A percentile compares a stretch with the other conserved stretches of the same genome.
These are phyloP conservation scores for Avahi laniger DNA, from an alignment of 2,797 vertebrate genomes.

Conservation along the genomic window DNA sequence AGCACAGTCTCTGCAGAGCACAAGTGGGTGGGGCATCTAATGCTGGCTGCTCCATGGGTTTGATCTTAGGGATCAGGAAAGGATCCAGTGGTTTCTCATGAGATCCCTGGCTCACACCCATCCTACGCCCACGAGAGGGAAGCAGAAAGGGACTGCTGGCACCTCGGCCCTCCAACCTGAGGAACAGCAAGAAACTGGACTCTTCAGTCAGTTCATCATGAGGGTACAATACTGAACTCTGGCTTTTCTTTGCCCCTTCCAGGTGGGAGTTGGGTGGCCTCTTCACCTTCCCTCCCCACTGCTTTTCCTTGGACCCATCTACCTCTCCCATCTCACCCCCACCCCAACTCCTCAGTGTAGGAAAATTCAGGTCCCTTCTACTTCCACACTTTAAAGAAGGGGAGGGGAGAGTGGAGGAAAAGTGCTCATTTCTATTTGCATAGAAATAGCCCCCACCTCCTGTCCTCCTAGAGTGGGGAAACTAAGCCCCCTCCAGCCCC, in stretches of 20 bases:
- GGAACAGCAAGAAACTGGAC: not conserved
- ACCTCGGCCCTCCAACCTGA: not conserved
- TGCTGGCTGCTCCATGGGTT: not conserved
- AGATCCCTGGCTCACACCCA: not conserved
- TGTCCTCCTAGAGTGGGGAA: not conserved
- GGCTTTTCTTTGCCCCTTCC: constrained; percentile 18
- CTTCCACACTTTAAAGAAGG: constrained; percentile 26
- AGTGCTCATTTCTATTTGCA: constrained; percentile 64
- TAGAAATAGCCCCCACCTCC: constrained; percentile 67
- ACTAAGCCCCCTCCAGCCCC: constrained; percentile 7
- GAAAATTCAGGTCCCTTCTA: constrained; percentile 35
- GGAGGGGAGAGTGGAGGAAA: not conserved
- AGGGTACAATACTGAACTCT: not conserved
- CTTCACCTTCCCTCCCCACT: not conserved
- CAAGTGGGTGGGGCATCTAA: not conserved
- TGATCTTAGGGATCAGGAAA: constrained; percentile 31
- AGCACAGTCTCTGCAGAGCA: not conserved
- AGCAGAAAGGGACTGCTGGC: not conserved
- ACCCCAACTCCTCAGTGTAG: not conserved
- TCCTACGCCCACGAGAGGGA: not conserved
- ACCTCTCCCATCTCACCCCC: constrained; percentile 11
- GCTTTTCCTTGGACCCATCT: not conserved
- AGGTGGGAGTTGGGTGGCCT: not conserved
- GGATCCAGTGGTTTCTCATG: constrained; percentile 8
- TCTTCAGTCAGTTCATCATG: not conserved